Base-by-base conservation (phyloP, 2,113 vertebrate genomes). In the Galemys pyrenaicus region DNA sequence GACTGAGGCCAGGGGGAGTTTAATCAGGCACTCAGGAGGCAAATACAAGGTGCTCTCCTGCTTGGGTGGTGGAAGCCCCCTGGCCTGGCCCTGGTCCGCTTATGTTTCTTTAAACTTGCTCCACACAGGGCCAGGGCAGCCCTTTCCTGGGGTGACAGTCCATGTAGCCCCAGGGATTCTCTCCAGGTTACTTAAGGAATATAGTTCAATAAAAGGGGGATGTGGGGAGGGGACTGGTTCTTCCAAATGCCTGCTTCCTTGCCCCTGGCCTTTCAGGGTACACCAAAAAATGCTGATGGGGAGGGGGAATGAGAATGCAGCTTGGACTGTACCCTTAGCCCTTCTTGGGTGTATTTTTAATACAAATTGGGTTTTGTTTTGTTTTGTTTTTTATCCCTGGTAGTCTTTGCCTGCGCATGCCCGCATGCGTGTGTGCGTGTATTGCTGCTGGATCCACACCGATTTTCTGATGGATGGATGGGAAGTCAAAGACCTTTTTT, bases 401-500 rank as follows among this genome's bases (percentile, higher is more conserved):
- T 1, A 12, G 95, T 37, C 4, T 64, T 80, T 77, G 60, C 79
- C 91, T 94, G 15, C 22, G 32, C 6, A 79, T 0, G 12, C 9
- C 8, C 26, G 30, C 58, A 12, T 58, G 20, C 20, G 32, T 70
- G 20, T 46, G 24, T 51, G 26, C 77, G 94, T 87, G 41, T 91
- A 96, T 95, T 93, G 96, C 93, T 91, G 89, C 95, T 92, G 91
- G 84, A 94, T 83, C 68, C 83, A 54, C 85, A 70, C 96, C 97
- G 96, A 91, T 97, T 97, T 98, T 95, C 97, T 96, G 97, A 98
- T 96, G 94, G 97, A 98, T 98, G 97, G 96, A 97, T 94, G 92
- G 62, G 89, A 96, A 97, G 94, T 96, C 96, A 91, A 94, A 97
- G 87, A 89, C 96, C 62, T 68, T 87, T 89, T 84, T 89, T 95